Base-by-base conservation (phyloP, 2,113 vertebrate genomes). In the Pungitius pungitius region DNA sequence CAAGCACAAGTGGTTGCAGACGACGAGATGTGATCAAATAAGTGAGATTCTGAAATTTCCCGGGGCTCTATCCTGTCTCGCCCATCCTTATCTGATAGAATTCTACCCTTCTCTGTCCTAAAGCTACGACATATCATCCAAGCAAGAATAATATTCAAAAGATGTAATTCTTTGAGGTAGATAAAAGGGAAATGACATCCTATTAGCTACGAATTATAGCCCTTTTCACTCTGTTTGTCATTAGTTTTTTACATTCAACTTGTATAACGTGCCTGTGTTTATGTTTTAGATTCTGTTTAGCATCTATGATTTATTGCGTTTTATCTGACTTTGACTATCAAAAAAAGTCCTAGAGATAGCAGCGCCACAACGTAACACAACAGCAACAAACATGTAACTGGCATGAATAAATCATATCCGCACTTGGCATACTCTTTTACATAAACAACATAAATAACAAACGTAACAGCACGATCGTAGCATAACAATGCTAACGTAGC, bases 11-110 rank as follows among this genome's bases (percentile, higher is more conserved):
- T 75, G 73, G 65, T 75, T 83, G 63, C 54, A 67, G 78, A 78
- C 51, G 59, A 73, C 85, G 75, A 59, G 83, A 60, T 81, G 85
- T 64, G 83, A 89, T 81, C 39, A 33, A 85, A 83, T 83, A 71
- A 84, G 62, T 62, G 76, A 60, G 81, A 84, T 73, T 45, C 15
- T 57, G 55, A 84, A 47, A 69, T 76, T 77, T 80, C 87, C 78
- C 0, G 62, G 17, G 85, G 87, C 79, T 42, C 37, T 60, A n/a
- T 17, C 14, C 26, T 69, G 55, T 82, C 78, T 78, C 77, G 39
- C 37, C 51, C 1, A 3, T 57, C 51, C 49, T 81, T 58, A 70
- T 80, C 74, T 69, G 33, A 66, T 78, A 76, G 51, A 75, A 59
- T 83, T 63, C 56, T 69, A 55, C 10, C 55, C 69, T 70, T 52